Percentiles rank a stretch among this genome's conserved stretches.
Conservation (phyloP, 2,888 invertebrate species). For the Beris morrisii region DNA sequence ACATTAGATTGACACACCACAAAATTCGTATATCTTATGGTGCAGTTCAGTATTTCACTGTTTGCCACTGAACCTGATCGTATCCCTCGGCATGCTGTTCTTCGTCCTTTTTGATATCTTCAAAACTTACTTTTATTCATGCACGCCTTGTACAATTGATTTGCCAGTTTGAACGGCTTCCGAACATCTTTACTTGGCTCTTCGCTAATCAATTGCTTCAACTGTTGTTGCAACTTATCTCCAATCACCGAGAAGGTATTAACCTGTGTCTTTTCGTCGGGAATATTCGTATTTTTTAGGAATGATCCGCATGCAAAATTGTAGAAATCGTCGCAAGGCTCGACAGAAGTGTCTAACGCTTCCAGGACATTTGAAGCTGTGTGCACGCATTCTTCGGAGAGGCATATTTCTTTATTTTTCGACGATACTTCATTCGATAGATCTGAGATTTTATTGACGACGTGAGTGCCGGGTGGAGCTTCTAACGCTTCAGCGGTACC, state of each 20-base stretch:
- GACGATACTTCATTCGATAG: constrained; percentile 41
- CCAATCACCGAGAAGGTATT: constrained; percentile 56
- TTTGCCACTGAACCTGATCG: too few relatives aligned
- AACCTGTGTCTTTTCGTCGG: constrained; percentile 64
- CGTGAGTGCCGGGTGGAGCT: constrained; percentile 39
- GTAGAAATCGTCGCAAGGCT: constrained; percentile 80
- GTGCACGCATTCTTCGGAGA: constrained; percentile 76
- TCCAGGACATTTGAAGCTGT: constrained; percentile 68
- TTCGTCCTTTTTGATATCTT: not conserved
- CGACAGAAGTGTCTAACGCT: constrained; percentile 66
- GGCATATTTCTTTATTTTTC: constrained; percentile 62
- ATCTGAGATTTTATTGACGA: constrained; percentile 35
- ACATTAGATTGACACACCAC: too few relatives aligned
- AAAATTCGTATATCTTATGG: too few relatives aligned
- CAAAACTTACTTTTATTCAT: constrained; percentile 55
- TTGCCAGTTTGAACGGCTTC: constrained; percentile 55
- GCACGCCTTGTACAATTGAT: constrained; percentile 56
- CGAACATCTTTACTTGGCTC: constrained; percentile 50
- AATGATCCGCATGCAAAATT: constrained; percentile 75
- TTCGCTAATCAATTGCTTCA: constrained; percentile 54
- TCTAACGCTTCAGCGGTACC: constrained; percentile 47
- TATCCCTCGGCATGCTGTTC: too few relatives aligned
- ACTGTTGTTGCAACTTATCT: constrained; percentile 56
- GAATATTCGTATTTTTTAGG: constrained; percentile 67
- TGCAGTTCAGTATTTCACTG: too few relatives aligned